Evolutionary conservation across 2,888 invertebrate species (phyloP).

Genomic region (Mythimna lalbum): DNA sequence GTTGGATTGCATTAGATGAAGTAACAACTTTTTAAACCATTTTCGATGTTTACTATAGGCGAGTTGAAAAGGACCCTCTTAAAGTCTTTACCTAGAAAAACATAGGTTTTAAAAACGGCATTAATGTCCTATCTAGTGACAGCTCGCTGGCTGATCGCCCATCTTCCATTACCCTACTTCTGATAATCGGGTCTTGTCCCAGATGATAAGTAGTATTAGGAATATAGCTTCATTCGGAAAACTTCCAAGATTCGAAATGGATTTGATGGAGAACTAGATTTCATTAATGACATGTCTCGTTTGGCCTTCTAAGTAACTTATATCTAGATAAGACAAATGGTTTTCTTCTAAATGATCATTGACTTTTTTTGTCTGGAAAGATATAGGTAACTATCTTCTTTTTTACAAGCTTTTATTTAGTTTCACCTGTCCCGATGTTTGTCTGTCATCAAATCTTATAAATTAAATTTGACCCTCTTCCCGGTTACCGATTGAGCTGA

Average conservation of each 20-base stretch:
- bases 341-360: neutral
- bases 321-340: neutral
- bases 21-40: too few relatives aligned
- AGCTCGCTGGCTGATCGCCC: conserved; percentile 35
- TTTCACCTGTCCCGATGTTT: too few relatives aligned
- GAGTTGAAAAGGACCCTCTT: too few relatives aligned
- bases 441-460: too few relatives aligned
- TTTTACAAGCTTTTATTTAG: too few relatives aligned
- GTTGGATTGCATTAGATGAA: too few relatives aligned
- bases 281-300: conserved; percentile 15
- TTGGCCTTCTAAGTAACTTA: neutral
- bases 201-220: conserved; percentile 7
- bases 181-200: conserved; percentile 34
- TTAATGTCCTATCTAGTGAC: conserved; percentile 16
- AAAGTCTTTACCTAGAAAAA: neutral
- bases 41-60: too few relatives aligned
- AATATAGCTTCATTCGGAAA: conserved; percentile 21
- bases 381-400: too few relatives aligned
- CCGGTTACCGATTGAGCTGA: too few relatives aligned
- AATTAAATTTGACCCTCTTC: too few relatives aligned
- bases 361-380: neutral
- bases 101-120: conserved; percentile 30
- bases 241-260: conserved; percentile 11
- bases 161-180: conserved; percentile 54
- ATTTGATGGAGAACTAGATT: conserved; percentile 23